These are phyloP conservation scores for Oophaga pumilio DNA, from an alignment of 2,113 vertebrate species.

Conservation along the genomic window DNA sequence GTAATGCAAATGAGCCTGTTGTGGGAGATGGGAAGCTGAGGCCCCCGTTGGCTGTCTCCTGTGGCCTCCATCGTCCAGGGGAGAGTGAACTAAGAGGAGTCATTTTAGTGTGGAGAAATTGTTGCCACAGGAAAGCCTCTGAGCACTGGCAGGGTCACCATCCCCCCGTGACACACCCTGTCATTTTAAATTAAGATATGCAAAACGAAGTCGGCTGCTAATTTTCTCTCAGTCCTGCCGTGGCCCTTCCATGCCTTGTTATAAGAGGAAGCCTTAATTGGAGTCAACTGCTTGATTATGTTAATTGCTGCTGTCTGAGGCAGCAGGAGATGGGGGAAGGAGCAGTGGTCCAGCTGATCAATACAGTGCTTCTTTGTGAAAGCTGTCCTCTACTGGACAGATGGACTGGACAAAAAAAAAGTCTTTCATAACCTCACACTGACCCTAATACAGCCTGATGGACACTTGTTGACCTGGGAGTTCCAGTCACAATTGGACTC, in stretches of 20 bases:
- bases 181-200: slow-evolving; percentile 98
- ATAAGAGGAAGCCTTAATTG: slow-evolving; percentile 96
- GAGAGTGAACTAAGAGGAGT: slow-evolving; percentile 79
- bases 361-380: slow-evolving; percentile 64
- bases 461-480: slow-evolving; percentile 63
- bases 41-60: slow-evolving; percentile 54
- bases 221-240: slow-evolving; percentile 74
- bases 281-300: slow-evolving; percentile 96
- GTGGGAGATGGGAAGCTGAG: slow-evolving; percentile 39
- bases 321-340: slow-evolving; percentile 41
- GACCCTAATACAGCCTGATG: slow-evolving; percentile 53
- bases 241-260: slow-evolving; percentile 80
- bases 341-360: slow-evolving; percentile 64
- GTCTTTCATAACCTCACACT: slow-evolving; percentile 57
- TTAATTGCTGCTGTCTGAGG: slow-evolving; percentile 97
- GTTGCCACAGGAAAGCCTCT: slow-evolving; percentile 85
- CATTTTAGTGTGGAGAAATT: slow-evolving; percentile 90
- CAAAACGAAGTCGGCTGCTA: slow-evolving; percentile 84
- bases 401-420: slow-evolving; percentile 66
- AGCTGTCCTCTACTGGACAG: slow-evolving; percentile 59
- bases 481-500: slow-evolving; percentile 10
- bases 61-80: slow-evolving; percentile 64
- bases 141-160: slow-evolving; percentile 84
- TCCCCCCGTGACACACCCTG: slow-evolving; percentile 91
- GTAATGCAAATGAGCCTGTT: slow-evolving; percentile 57